Base-by-base conservation (phyloP, 2,113 vertebrate species). In the Gymnorhina tibicen region DNA sequence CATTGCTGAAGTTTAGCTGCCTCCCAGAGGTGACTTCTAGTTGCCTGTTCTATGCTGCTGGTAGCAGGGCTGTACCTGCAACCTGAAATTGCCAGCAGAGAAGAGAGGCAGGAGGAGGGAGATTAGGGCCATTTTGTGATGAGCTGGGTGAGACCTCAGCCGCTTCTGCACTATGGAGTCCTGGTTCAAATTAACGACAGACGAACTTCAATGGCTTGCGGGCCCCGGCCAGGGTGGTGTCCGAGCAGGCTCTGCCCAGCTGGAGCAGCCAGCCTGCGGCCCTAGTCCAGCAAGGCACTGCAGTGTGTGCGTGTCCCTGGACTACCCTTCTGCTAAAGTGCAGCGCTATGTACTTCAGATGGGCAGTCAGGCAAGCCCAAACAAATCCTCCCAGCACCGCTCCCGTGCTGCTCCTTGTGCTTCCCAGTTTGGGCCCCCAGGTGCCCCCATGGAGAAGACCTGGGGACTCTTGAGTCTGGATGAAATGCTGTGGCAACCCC, bases 21-120 rank as follows among this genome's bases (percentile, higher is more conserved):
- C 92, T 92, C 92, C 94, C 95, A 95, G 88, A 97, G 96, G 91
- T 94, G 92, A 77, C 67, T 92, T 66, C 76, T 44, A 50, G 60
- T 27, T 46, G 52, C 62, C 85, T 62, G 35, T 4, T 68, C 14
- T 9, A 22, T 70, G 60, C 52, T 53, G 32, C 74, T n/a, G 59
- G 33, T n/a, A 33, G 26, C 30, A 30, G 26, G 13, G 35, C 66
- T 63, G 68, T n/a, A 66, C 46, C 32, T 16, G 28, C 37, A 53
- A 27, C 27, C 41, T 52, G 39, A 37, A 85, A 35, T 28, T 47
- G 6, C 24, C 0, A 0, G 7, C 28, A 20, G 68, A 44, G 62
- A 63, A 44, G 83, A 69, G 41, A 33, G 47, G 41, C 33, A 82
- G 58, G 12, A 68, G 52, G 44, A 76, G 56, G 37, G 16, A 41